Evolutionary conservation across 2,888 invertebrate genomes (phyloP), one percentile per base, ranked within the genome.

Genomic region (Bruchidius siliquastri): DNA sequence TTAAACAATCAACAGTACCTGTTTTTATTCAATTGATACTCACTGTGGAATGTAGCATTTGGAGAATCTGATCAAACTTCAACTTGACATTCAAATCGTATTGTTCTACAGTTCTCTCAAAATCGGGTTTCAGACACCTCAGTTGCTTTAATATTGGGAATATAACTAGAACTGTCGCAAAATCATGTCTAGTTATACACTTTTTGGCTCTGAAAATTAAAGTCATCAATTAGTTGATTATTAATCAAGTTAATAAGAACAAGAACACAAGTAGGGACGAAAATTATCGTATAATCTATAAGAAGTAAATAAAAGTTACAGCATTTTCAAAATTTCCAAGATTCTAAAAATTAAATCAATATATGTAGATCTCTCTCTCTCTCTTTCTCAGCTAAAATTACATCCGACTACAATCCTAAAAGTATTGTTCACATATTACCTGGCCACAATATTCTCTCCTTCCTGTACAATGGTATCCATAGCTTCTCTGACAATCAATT

Each of bases 381-480:
- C n/a, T n/a, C n/a, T n/a, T n/a, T n/a, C n/a, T n/a, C n/a, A n/a
- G n/a, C n/a, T n/a, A n/a, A n/a, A n/a, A n/a, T n/a, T n/a, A n/a
- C n/a, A n/a, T n/a, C n/a, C n/a, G n/a, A n/a, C n/a, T n/a, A n/a
- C n/a, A n/a, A n/a, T n/a, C n/a, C 8, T 8, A 26, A 26, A 26
- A 26, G 8, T 26, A 26, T 8, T 26, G 8, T 8, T 49, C 18
- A 49, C 3, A 18, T 13, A 49, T 49, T 49, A 49, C 49, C 49
- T 49, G 13, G 49, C 49, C 0, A 94, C 94, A 74, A 96, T 93
- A 76, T 90, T 92, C 90, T 97, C 96, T 2, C 96, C 96, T 84
- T 96, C 96, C 79, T 91, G 91, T 0, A 95, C 94, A 20, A 97
- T 92, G 73, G 93, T 88, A 77, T 95, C 94, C 88, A 97, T 92